Evolutionary conservation across 1,140 invertebrate genomes (phyloP).

Genomic region (Drosophila erecta): DNA sequence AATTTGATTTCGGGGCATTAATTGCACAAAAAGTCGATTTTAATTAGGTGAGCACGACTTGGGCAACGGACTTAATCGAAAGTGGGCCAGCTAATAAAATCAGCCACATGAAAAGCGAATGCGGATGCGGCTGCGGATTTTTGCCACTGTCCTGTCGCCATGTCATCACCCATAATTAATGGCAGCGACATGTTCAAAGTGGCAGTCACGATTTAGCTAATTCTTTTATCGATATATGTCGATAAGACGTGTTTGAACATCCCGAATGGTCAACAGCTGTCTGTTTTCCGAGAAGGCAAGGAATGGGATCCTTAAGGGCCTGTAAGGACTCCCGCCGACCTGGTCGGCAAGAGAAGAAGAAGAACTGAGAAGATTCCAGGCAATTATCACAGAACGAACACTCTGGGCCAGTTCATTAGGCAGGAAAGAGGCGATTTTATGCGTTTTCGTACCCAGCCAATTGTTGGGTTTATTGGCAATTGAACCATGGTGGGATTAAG

Average conservation of each 20-base stretch:
- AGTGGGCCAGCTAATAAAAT: slow-evolving; percentile 75
- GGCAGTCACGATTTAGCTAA: slow-evolving; percentile 82
- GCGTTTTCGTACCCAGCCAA: slow-evolving; percentile 20
- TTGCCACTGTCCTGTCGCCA: slow-evolving; percentile 55
- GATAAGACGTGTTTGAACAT: slow-evolving; percentile 67
- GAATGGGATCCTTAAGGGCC: neutral
- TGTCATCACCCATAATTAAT: slow-evolving; percentile 81
- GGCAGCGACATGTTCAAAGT: slow-evolving; percentile 79
- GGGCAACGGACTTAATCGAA: slow-evolving; percentile 60
- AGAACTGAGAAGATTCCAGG: slow-evolving; percentile 17
- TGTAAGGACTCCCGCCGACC: slow-evolving; percentile 19
- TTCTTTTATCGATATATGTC: slow-evolving; percentile 83
- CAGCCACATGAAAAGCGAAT: slow-evolving; percentile 45
- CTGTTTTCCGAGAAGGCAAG: neutral
- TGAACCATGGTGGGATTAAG: neutral
- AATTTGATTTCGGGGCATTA: slow-evolving; percentile 80
- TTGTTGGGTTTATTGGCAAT: neutral
- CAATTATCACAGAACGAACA: slow-evolving; percentile 56
- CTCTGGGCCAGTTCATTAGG: slow-evolving; percentile 54
- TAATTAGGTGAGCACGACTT: slow-evolving; percentile 66
- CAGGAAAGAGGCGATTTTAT: slow-evolving; percentile 50
- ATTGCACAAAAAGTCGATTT: slow-evolving; percentile 81
- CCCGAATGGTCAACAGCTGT: slow-evolving; percentile 41
- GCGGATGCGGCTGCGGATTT: slow-evolving; percentile 17
- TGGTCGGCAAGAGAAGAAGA: neutral